Evolutionary conservation across 2,888 invertebrate genomes (phyloP).

Genomic region (Axea sp.): DNA sequence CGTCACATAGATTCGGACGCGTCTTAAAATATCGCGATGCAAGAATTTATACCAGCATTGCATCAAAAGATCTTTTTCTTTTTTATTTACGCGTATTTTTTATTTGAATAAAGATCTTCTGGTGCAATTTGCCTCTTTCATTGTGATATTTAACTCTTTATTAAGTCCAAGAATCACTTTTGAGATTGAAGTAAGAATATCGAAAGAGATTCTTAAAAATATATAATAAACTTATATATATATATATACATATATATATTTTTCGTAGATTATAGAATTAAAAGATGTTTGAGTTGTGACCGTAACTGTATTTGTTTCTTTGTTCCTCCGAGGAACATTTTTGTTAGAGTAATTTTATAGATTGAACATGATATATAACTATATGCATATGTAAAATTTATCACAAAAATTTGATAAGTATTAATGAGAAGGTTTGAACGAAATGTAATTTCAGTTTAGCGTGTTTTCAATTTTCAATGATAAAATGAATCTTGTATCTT

Average conservation of each 20-base stretch:
- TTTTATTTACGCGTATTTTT: too few relatives aligned
- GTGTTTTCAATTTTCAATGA: conserved; percentile 12
- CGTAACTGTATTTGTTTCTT: conserved; percentile 33
- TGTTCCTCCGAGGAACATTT: conserved; percentile 10
- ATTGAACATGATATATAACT: conserved; percentile 23
- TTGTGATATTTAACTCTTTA: conserved; percentile 27
- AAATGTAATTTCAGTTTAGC: not conserved
- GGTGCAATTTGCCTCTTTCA: conserved; percentile 19
- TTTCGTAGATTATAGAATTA: conserved; percentile 20
- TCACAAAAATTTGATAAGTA: conserved; percentile 35
- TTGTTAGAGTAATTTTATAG: conserved; percentile 42
- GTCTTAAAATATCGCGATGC: conserved; percentile 24
- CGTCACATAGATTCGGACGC: conserved; percentile 7
- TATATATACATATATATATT: conserved; percentile 18
- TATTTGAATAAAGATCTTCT: conserved; percentile 8
- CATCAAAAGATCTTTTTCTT: conserved; percentile 14
- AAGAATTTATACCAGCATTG: conserved; percentile 11
- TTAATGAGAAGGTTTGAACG: conserved; percentile 28
- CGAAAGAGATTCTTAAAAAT: conserved; percentile 25
- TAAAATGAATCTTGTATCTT: conserved; percentile 11
- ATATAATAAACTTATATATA: conserved; percentile 9
- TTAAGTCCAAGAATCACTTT: conserved; percentile 11
- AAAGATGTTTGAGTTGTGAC: conserved; percentile 20
- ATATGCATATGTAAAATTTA: conserved; percentile 29
- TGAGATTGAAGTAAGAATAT: not conserved